Conservation (phyloP, 2,113 vertebrate species). For the Stegostoma tigrinum region DNA sequence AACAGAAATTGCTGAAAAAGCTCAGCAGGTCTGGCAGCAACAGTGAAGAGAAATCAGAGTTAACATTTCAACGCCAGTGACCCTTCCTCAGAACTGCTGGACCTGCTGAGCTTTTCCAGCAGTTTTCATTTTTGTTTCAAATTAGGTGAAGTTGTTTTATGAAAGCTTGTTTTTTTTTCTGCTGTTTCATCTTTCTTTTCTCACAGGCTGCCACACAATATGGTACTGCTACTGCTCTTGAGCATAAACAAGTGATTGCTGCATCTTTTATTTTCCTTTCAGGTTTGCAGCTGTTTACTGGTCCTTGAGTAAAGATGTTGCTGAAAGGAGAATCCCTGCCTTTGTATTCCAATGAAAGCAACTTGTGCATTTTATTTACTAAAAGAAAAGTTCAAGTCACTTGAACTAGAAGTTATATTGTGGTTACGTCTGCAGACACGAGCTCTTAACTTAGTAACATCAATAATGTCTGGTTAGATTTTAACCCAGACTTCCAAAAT, state of each 20-base stretch:
- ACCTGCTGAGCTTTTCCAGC: too few species aligned
- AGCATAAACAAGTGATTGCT: background rate
- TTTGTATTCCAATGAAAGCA: background rate
- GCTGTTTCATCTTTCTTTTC: background rate
- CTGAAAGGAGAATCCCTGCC: background rate
- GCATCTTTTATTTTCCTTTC: background rate
- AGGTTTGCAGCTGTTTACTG: background rate
- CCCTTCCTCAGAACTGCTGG: too few species aligned
- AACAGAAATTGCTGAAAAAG: too few species aligned
- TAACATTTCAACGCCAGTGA: too few species aligned
- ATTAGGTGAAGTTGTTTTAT: background rate
- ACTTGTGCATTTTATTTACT: background rate
- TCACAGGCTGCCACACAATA: background rate
- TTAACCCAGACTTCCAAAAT: conserved; percentile 15
- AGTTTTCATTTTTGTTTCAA: background rate
- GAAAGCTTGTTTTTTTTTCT: background rate
- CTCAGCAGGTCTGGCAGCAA: too few species aligned
- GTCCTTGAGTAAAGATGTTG: background rate
- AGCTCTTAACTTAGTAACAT: background rate
- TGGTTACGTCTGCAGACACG: background rate
- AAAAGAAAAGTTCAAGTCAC: background rate
- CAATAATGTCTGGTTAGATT: background rate
- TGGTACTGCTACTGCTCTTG: background rate
- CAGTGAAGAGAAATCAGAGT: too few species aligned
- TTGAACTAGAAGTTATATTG: background rate